Percentiles rank a stretch among this genome's conserved stretches.
phyloP scores from a whole-genome alignment of 2,888 invertebrate genomes.

The Thereva unica region DNA sequence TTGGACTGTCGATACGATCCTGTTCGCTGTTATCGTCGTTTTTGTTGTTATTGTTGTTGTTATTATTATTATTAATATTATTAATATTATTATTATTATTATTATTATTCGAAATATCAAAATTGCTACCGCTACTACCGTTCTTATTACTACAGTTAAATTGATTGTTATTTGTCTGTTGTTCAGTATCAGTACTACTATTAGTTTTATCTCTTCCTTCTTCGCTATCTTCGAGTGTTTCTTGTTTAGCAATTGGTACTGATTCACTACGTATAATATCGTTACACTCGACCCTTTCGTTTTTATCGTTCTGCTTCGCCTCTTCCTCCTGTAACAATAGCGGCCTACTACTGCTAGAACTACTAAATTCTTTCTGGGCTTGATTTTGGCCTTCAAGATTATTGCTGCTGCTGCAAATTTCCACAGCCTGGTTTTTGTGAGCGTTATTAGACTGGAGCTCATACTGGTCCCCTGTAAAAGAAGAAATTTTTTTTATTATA shows the following conservation, averaged over 20 bases:
- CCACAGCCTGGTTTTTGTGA: conserved; percentile 39
- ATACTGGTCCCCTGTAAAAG: conserved; percentile 45
- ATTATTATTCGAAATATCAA: not conserved
- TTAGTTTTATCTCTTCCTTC: conserved; percentile 26
- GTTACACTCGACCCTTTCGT: not conserved
- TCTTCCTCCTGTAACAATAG: conserved; percentile 10
- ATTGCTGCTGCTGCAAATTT: conserved; percentile 24
- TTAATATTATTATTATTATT: not conserved
- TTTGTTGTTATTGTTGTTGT: conserved; percentile 11
- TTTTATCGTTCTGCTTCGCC: not conserved
- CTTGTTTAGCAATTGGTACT: conserved; percentile 37
- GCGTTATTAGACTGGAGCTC: conserved; percentile 44
- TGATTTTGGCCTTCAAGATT: conserved; percentile 32
- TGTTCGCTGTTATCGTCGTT: not conserved
- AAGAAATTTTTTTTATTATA: conserved; percentile 22
- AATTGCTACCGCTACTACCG: conserved; percentile 7
- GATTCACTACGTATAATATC: too few species aligned
- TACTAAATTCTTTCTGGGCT: conserved; percentile 32
- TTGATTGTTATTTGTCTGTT: conserved; percentile 22
- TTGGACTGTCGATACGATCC: not conserved
- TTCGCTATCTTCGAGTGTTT: conserved; percentile 43
- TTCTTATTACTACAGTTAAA: conserved; percentile 15
- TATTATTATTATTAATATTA: conserved; percentile 8
- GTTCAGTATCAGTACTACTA: conserved; percentile 3
- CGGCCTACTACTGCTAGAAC: conserved; percentile 11